Evolutionary conservation across 2,113 vertebrate species (phyloP).

Genomic region (Spilogale gracilis): DNA sequence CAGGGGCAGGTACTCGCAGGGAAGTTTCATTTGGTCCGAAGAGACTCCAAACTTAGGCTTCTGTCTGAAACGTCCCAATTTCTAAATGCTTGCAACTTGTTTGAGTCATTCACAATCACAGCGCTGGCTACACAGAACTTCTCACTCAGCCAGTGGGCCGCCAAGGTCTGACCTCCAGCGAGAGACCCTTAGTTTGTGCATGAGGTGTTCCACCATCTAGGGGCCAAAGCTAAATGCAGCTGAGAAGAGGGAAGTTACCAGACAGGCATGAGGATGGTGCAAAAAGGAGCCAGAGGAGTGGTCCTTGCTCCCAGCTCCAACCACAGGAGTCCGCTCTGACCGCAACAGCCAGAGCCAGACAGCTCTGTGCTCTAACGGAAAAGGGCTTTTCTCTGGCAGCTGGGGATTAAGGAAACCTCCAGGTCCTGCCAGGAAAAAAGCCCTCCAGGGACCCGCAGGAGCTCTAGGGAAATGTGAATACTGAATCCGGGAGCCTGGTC

Average conservation of each 20-base stretch:
- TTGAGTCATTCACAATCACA: background rate
- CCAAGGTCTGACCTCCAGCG: background rate
- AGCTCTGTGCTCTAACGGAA: background rate
- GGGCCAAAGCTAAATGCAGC: background rate
- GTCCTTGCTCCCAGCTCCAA: background rate
- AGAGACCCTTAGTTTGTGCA: background rate
- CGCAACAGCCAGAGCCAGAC: background rate
- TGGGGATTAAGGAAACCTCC: background rate
- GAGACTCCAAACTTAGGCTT: background rate
- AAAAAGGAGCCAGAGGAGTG: too few relatives aligned
- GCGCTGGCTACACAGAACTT: background rate
- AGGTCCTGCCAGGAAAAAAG: background rate
- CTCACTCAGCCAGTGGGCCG: background rate
- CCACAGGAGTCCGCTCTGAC: background rate
- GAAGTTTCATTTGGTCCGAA: background rate
- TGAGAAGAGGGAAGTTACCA: background rate
- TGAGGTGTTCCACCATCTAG: background rate
- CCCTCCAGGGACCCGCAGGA: background rate
- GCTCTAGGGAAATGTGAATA: background rate
- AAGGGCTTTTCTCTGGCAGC: background rate
- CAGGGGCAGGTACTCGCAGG: background rate
- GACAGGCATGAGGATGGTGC: rapidly evolving
- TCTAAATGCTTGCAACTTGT: background rate
- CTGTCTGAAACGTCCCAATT: background rate
- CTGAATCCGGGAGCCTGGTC: background rate